These are phyloP conservation scores for Limenitis camilla DNA, from an alignment of 2,888 invertebrate species.

Conservation along the genomic window DNA sequence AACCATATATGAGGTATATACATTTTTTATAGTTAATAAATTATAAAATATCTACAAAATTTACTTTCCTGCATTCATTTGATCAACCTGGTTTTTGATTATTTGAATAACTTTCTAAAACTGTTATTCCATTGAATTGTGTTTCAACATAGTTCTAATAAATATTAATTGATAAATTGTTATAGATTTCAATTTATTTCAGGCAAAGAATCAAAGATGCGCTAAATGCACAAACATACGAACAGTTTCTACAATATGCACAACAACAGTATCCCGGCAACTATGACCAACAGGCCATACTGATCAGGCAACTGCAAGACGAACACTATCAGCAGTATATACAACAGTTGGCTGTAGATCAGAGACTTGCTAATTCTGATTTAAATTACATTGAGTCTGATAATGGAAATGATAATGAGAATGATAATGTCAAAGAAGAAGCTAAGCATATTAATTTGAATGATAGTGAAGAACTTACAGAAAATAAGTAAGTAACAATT, in stretches of 20 bases:
- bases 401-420: slow-evolving; percentile 33
- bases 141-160: not conserved
- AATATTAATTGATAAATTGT: not conserved
- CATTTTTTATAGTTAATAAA: no score
- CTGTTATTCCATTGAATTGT: no score
- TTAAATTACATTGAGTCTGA: slow-evolving; percentile 38
- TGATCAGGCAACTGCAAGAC: slow-evolving; percentile 96
- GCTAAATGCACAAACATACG: slow-evolving; percentile 93
- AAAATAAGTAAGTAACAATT: slow-evolving; percentile 50
- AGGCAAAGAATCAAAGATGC: slow-evolving; percentile 95
- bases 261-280: slow-evolving; percentile 93
- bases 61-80: no score
- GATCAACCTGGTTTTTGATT: no score
- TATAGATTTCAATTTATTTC: slow-evolving; percentile 26
- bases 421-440: slow-evolving; percentile 38
- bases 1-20: no score
- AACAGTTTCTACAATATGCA: slow-evolving; percentile 90
- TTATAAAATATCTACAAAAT: no score
- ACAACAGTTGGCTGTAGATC: slow-evolving; percentile 85
- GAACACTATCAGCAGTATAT: slow-evolving; percentile 99
- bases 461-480: slow-evolving; percentile 39
- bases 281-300: slow-evolving; percentile 91
- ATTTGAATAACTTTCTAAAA: no score
- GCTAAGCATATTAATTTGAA: slow-evolving; percentile 54
- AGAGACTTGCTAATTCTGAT: slow-evolving; percentile 54